phyloP scores from a whole-genome alignment of 1,140 invertebrate genomes.

The Lepidotrigona ventralis region DNA sequence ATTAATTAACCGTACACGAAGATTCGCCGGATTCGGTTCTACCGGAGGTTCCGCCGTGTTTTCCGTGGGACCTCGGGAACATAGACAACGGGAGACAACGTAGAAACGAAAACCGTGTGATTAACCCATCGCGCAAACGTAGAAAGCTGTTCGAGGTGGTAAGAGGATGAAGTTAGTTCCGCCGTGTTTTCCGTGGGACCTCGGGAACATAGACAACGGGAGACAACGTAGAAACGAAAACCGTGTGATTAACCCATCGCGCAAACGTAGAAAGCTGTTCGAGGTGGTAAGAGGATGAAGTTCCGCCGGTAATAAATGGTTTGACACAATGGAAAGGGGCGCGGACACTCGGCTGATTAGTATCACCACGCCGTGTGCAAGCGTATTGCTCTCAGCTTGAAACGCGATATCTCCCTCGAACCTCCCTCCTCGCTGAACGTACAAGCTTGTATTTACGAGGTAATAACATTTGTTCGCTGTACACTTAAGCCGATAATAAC shows the following conservation, averaged over 20 bases:
- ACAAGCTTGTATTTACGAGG: conserved; percentile 60
- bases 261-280: conserved; percentile 50
- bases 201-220: background rate
- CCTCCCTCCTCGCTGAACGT: background rate
- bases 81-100: background rate
- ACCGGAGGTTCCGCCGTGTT: no score
- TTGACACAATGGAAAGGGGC: conserved; percentile 67
- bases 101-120: conserved; percentile 57
- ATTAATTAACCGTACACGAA: conserved; percentile 2
- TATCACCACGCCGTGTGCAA: conserved; percentile 45
- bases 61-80: no score
- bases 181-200: no score
- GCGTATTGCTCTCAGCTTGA: conserved; percentile 52
- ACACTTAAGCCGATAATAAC: conserved; percentile 63
- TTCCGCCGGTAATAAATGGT: conserved; percentile 61
- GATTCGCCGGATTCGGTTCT: background rate
- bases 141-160: conserved; percentile 52
- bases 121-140: conserved; percentile 58
- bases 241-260: conserved; percentile 63
- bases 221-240: conserved; percentile 32
- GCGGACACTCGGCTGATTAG: conserved; percentile 63
- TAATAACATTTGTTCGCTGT: conserved; percentile 60
- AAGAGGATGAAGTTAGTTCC: conserved; percentile 55
- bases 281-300: conserved; percentile 60
- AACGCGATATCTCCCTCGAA: conserved; percentile 52